Evolutionary conservation across 2,797 vertebrate genomes (phyloP), one percentile per base, ranked within the genome.

Genomic region (Nannoperca australis): DNA sequence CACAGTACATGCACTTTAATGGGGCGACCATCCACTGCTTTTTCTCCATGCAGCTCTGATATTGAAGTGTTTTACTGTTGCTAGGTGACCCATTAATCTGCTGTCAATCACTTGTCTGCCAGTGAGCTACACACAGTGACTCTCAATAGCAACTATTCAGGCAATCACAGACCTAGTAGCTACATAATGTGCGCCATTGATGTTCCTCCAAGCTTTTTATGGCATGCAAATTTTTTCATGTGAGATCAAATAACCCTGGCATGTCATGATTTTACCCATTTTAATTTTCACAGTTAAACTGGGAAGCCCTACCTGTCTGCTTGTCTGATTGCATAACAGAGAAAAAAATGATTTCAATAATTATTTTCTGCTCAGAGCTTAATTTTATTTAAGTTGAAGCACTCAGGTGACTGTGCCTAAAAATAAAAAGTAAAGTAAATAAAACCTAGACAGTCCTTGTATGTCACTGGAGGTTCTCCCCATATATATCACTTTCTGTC

Each of bases 401-500:
- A 38, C 36, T 38, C 36, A 38, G 36, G 9, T 10, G 10, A 56
- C n/a, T 49, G 5, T 49, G n/a, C 5, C 3, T 36, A 10, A 38
- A 40, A 36, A 18, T 42, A 40, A 74, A 47, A 51, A 59, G 45
- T 32, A 24, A 11, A 62, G 45, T 32, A 30, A 71, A 44, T 63
- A 44, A 70, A 73, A 67, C 34, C 58, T 30, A 6, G 54, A 69
- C 69, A 66, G 50, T 80, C 36, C 55, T 73, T 80, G 64, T 73
- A 80, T 79, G 65, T 70, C 38, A 53, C 65, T 65, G 65, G 47
- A 60, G 81, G 59, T 30, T 14, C 44, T 72, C 56, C 61, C 53
- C 63, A 60, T 40, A 66, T 80, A 30, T 56, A 71, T 70, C 72
- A 56, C 64, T 68, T 73, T 62, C 36, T 58, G 42, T 68, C 47